Conservation (phyloP, 2,797 vertebrate species). For the Argya squamiceps region DNA sequence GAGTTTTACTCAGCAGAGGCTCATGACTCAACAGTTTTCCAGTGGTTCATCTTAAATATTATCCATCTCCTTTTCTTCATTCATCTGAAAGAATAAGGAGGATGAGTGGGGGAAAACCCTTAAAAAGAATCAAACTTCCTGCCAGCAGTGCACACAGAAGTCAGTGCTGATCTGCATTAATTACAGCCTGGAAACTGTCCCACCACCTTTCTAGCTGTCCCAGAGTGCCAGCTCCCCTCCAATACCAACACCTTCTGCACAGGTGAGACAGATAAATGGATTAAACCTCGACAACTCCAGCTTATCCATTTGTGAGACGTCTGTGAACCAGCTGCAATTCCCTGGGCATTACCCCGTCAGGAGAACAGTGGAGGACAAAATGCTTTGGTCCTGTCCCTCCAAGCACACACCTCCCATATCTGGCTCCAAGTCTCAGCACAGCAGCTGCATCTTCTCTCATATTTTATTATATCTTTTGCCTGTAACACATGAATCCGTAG, state of each 20-base stretch:
- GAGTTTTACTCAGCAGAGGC: background rate
- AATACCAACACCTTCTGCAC: background rate
- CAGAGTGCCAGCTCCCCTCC: background rate
- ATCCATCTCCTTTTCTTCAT: background rate
- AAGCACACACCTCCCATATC: no score
- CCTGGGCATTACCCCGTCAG: background rate
- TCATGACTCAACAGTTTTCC: background rate
- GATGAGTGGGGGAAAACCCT: background rate
- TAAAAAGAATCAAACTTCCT: background rate
- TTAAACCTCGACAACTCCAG: background rate
- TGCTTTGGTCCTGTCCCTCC: background rate
- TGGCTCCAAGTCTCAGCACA: background rate
- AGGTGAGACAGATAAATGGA: background rate
- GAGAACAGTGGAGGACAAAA: background rate
- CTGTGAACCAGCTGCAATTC: background rate
- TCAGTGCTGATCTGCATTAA: background rate
- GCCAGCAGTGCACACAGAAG: background rate
- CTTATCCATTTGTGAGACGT: accelerated
- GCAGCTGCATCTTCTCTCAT: background rate
- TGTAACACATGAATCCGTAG: background rate
- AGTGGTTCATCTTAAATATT: background rate
- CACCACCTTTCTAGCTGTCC: background rate
- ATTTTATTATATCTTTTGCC: background rate
- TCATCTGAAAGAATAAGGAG: background rate
- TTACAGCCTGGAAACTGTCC: background rate